phyloP scores from a whole-genome alignment of 2,888 invertebrate genomes.

The Petrolisthes manimaculis region DNA sequence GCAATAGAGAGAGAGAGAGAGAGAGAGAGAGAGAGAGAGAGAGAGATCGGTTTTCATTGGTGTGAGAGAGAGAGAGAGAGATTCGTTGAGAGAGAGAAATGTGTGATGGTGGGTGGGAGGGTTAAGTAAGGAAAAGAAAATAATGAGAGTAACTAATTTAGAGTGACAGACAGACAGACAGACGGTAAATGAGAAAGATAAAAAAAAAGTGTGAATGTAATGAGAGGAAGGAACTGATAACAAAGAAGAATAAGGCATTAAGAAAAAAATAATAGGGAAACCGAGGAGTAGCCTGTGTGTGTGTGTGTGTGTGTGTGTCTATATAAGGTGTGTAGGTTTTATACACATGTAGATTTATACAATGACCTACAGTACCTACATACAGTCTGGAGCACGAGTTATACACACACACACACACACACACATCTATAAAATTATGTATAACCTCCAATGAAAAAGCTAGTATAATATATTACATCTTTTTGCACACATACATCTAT shows the following conservation, averaged over 20 bases:
- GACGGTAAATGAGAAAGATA: background rate
- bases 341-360: no score
- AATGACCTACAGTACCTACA: no score
- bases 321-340: no score
- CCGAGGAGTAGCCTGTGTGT: background rate
- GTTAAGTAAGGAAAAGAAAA: background rate
- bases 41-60: background rate
- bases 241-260: background rate
- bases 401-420: no score
- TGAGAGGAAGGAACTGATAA: background rate
- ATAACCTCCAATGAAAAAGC: no score
- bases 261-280: background rate
- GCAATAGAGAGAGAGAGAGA: slow-evolving; percentile 10
- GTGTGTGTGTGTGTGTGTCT: background rate
- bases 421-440: no score
- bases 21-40: background rate
- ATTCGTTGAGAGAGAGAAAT: background rate
- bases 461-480: no score
- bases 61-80: background rate
- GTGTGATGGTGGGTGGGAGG: background rate
- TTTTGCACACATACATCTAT: no score
- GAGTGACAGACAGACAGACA: background rate
- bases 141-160: background rate
- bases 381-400: no score
- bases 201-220: background rate